A percentile compares a stretch with the other conserved stretches of the same genome.
phyloP scores from a whole-genome alignment of 2,888 invertebrate genomes.

The Epistrophe grossulariae region DNA sequence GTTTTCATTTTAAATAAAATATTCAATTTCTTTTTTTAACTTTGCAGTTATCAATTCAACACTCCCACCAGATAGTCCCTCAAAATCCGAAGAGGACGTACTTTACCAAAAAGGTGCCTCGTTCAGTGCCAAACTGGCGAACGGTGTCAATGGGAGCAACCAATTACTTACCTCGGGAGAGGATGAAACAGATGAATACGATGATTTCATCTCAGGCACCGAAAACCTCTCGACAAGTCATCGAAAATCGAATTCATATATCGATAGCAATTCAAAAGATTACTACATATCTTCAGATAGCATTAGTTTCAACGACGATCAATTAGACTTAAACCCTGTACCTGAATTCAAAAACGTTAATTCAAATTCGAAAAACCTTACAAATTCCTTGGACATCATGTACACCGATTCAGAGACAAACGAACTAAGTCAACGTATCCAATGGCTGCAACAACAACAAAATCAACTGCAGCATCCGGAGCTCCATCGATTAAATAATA shows the following conservation, averaged over 20 bases:
- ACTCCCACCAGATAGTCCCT: conserved; percentile 85
- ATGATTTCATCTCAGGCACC: conserved; percentile 56
- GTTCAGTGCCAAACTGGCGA: conserved; percentile 90
- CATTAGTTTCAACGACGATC: conserved; percentile 80
- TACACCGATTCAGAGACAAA: conserved; percentile 52
- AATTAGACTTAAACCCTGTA: conserved; percentile 77
- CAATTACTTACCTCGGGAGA: conserved; percentile 59
- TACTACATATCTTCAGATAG: conserved; percentile 83
- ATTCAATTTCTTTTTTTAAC: conserved; percentile 78
- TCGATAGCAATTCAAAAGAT: conserved; percentile 81
- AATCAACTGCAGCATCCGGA: conserved; percentile 39
- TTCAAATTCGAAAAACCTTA: conserved; percentile 61
- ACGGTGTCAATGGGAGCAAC: conserved; percentile 77
- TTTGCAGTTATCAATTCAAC: conserved; percentile 90
- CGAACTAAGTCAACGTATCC: conserved; percentile 52
- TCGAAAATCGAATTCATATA: conserved; percentile 63
- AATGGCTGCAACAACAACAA: conserved; percentile 55
- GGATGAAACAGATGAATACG: conserved; percentile 77
- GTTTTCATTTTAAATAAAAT: conserved; percentile 5
- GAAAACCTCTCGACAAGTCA: conserved; percentile 47
- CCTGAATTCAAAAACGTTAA: conserved; percentile 77
- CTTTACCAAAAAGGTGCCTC: conserved; percentile 91
- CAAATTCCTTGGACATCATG: conserved; percentile 53
- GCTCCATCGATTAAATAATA: conserved; percentile 44
- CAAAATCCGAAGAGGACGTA: conserved; percentile 88